phyloP scores from a whole-genome alignment of 2,113 vertebrate species.

The Alethe castanea region DNA sequence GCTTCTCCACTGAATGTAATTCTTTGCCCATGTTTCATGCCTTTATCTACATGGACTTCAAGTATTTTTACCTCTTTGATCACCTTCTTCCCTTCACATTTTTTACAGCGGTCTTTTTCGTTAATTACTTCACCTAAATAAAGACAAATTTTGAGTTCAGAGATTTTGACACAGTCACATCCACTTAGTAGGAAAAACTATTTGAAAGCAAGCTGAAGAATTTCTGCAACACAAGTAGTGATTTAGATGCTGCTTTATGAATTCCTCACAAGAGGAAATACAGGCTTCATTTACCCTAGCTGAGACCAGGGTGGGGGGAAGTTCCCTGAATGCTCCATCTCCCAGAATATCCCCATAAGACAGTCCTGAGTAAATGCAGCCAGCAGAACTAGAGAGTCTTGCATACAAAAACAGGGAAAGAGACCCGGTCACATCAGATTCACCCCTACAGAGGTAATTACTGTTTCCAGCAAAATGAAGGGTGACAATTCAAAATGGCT shows the following conservation, averaged over 20 bases:
- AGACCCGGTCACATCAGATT: not conserved
- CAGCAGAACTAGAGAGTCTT: not conserved
- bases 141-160: not conserved
- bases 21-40: constrained; percentile 97
- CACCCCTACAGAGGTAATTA: not conserved
- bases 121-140: constrained; percentile 94
- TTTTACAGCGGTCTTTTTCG: constrained; percentile 98
- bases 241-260: not conserved
- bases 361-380: not conserved
- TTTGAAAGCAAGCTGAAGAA: not conserved
- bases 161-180: not conserved
- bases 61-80: constrained; percentile 97
- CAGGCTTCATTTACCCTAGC: not conserved
- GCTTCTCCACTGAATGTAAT: constrained; percentile 97
- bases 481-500: not conserved
- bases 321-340: not conserved
- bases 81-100: constrained; percentile 98
- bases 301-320: not conserved
- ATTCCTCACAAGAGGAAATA: not conserved
- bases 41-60: constrained; percentile 99
- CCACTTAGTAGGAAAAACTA: not conserved
- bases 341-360: not conserved
- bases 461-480: not conserved
- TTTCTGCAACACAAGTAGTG: not conserved
- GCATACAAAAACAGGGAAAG: not conserved